phyloP scores from a whole-genome alignment of 2,113 vertebrate species.

The Neopipo cinnamomea region DNA sequence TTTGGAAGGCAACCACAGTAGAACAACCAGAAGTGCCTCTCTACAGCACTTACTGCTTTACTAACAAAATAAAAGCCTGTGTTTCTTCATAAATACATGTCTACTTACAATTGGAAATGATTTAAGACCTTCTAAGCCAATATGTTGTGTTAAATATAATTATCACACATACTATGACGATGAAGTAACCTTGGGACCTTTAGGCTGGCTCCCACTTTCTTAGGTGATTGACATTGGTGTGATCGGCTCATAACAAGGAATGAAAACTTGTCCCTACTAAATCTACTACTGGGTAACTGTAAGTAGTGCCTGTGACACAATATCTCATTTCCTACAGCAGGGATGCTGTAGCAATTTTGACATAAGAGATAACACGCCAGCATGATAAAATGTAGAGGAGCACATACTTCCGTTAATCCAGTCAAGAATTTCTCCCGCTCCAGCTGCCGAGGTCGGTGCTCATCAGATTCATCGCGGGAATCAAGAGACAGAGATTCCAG shows the following conservation, averaged over 20 bases:
- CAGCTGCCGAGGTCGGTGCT: slow-evolving; percentile 72
- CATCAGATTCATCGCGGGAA: slow-evolving; percentile 78
- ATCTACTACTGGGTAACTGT: background rate
- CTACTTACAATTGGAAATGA: background rate
- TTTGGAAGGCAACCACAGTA: background rate
- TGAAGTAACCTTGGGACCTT: background rate
- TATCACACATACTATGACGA: background rate
- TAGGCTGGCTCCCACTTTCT: background rate
- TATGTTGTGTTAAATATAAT: background rate
- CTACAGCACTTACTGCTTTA: background rate
- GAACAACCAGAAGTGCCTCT: background rate
- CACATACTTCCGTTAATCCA: slow-evolving; percentile 79
- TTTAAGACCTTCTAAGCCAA: background rate
- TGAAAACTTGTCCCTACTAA: background rate
- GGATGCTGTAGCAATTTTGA: background rate
- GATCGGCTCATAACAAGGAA: background rate
- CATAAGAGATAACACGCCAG: background rate
- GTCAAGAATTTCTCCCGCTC: slow-evolving; percentile 83
- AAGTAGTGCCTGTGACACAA: background rate
- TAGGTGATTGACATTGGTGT: background rate
- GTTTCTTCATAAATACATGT: background rate
- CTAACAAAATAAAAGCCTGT: background rate
- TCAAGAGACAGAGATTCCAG: slow-evolving; percentile 88
- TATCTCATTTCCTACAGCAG: background rate
- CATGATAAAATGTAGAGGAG: background rate